Conservation (phyloP, 1,140 invertebrate species). For the Cardiocondyla obscurior region DNA sequence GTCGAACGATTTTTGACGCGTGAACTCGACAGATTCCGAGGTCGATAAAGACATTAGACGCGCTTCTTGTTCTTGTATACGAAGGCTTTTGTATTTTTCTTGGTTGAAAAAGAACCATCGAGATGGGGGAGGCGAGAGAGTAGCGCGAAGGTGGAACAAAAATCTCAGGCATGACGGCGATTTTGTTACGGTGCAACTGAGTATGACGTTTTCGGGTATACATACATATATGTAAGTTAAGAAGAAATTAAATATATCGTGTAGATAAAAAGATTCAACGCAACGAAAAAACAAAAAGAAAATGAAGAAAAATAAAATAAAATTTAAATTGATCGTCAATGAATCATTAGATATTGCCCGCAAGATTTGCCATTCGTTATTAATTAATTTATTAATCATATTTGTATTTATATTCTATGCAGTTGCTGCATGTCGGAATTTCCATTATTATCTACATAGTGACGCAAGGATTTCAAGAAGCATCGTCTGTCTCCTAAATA, state of each 20-base stretch:
- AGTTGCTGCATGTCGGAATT: background rate
- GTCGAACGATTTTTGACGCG: slow-evolving; percentile 61
- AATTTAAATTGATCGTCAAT: background rate
- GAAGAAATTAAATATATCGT: background rate
- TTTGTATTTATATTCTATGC: background rate
- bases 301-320: background rate
- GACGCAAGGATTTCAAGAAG: background rate
- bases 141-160: slow-evolving; percentile 29
- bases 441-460: background rate
- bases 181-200: slow-evolving; percentile 44
- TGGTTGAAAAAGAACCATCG: slow-evolving; percentile 15
- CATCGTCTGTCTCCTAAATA: background rate
- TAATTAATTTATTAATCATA: too few relatives aligned
- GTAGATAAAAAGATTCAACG: background rate
- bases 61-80: slow-evolving; percentile 73
- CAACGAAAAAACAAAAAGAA: background rate
- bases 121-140: slow-evolving; percentile 15
- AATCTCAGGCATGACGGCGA: slow-evolving; percentile 57
- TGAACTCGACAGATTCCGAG: slow-evolving; percentile 68
- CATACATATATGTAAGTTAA: background rate
- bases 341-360: background rate
- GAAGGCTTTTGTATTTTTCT: slow-evolving; percentile 63
- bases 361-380: background rate
- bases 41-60: slow-evolving; percentile 76
- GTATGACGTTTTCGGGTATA: slow-evolving; percentile 30